phyloP scores from a whole-genome alignment of 2,113 vertebrate species.

The Trematocara marginatum region DNA sequence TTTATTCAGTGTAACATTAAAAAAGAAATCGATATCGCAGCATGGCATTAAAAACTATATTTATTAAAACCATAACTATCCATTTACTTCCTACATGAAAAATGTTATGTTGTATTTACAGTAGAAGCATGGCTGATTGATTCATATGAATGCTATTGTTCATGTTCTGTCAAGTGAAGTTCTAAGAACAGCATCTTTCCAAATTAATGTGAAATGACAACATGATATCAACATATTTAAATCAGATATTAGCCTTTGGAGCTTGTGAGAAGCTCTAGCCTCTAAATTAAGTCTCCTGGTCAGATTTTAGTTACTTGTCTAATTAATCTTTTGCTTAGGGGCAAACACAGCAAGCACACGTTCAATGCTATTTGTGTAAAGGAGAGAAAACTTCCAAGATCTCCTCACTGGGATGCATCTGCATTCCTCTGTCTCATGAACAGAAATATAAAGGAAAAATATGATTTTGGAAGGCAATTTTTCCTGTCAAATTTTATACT shows the following conservation, averaged over 20 bases:
- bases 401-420: not conserved
- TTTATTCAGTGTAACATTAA: conserved; percentile 14
- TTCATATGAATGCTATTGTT: not conserved
- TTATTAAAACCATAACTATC: not conserved
- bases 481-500: not conserved
- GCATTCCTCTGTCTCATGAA: not conserved
- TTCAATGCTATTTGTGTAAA: not conserved
- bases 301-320: not conserved
- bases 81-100: not conserved
- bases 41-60: not conserved
- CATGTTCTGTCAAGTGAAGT: not conserved
- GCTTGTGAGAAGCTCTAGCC: not conserved
- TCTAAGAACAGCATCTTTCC: not conserved
- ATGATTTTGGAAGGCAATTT: not conserved
- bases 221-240: not conserved
- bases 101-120: not conserved
- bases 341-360: not conserved
- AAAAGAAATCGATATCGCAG: not conserved
- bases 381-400: not conserved
- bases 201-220: conserved; percentile 1
- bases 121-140: not conserved
- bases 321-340: not conserved
- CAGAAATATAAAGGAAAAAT: not conserved
- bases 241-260: not conserved
- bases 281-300: not conserved